These are phyloP conservation scores for Microcebus lehilahytsara DNA, from an alignment of 2,113 vertebrate species.

Conservation along the genomic window DNA sequence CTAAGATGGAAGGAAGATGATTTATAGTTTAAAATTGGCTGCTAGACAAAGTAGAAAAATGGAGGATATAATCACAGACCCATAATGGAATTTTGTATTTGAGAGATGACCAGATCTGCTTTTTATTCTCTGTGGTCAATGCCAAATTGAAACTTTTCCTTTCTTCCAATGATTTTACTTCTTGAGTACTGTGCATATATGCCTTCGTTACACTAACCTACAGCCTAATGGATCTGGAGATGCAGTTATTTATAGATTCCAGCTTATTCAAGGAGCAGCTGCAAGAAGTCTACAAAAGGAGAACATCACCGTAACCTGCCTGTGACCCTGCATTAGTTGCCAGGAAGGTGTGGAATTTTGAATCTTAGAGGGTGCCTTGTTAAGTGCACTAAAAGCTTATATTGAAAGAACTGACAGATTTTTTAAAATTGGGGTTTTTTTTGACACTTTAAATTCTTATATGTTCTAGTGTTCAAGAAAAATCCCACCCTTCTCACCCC, in stretches of 20 bases:
- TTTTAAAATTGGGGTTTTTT: background rate
- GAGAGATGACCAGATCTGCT: conserved; percentile 71
- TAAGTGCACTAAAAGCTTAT: conserved; percentile 58
- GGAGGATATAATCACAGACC: conserved; percentile 65
- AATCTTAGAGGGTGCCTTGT: conserved; percentile 59
- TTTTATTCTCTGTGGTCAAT: conserved; percentile 44
- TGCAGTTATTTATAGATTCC: conserved; percentile 82
- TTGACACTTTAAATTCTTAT: conserved; percentile 52
- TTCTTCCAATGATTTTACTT: conserved; percentile 70
- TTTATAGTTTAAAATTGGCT: conserved; percentile 71
- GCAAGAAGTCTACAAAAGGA: conserved; percentile 71
- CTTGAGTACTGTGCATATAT: conserved; percentile 60
- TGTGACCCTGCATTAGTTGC: conserved; percentile 49
- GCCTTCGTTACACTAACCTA: conserved; percentile 74
- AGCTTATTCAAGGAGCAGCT: conserved; percentile 71
- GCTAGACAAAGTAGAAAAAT: conserved; percentile 63
- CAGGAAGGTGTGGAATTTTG: conserved; percentile 44
- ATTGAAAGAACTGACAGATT: conserved; percentile 62
- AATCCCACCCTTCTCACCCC: conserved; percentile 31
- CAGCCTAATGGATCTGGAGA: conserved; percentile 76
- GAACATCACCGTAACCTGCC: conserved; percentile 62
- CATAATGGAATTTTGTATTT: conserved; percentile 70
- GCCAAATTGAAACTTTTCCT: conserved; percentile 59
- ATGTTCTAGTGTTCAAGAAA: conserved; percentile 57
- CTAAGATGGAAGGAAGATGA: conserved; percentile 64